Base-by-base conservation (phyloP, 1,140 invertebrate genomes). In the Trigoniulus corallinus region DNA sequence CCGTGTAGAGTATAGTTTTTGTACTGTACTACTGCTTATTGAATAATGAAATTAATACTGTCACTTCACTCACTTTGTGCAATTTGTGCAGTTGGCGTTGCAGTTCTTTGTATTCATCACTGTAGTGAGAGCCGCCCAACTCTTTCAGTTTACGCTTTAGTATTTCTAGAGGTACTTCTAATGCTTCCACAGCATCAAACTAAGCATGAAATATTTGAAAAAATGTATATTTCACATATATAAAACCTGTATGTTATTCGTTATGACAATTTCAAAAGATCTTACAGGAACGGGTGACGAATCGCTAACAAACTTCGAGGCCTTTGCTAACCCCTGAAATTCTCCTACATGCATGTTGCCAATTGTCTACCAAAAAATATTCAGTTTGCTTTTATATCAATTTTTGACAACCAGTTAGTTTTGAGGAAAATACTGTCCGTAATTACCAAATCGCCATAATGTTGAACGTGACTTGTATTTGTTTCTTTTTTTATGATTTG, bases 391-490 rank as follows among this genome's bases (percentile, higher is more conserved):
- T 37, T 53, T 44, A 49, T 41, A 24, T n/a, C 3, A 43, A 34
- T 29, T 44, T 26, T 23, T 34, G 1, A 37, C 22, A 4, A n/a
- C n/a, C n/a, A 20, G 24, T 41, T 50, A 18, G 15, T 29, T 24
- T n/a, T n/a, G n/a, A n/a, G n/a, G n/a, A n/a, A n/a, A n/a, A n/a
- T n/a, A n/a, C n/a, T n/a, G n/a, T n/a, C n/a, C n/a, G n/a, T n/a
- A n/a, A n/a, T 57, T 53, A 57, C 58, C 48, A 73, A 49, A 56
- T 77, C 69, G 54, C 77, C 77, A 64, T 68, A 79, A 57, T 77
- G 67, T 60, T 67, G 61, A 1, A 78, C 76, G 60, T 78, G 74
- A 47, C 74, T 77, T 13, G 70, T 72, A 55, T 72, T 77, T 2
- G 76, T 78, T 59, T 74, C 67, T n/a, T 67, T 60, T 56, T 70